Evolutionary conservation across 2,888 invertebrate genomes (phyloP).

Genomic region (Odontothrips loti): DNA sequence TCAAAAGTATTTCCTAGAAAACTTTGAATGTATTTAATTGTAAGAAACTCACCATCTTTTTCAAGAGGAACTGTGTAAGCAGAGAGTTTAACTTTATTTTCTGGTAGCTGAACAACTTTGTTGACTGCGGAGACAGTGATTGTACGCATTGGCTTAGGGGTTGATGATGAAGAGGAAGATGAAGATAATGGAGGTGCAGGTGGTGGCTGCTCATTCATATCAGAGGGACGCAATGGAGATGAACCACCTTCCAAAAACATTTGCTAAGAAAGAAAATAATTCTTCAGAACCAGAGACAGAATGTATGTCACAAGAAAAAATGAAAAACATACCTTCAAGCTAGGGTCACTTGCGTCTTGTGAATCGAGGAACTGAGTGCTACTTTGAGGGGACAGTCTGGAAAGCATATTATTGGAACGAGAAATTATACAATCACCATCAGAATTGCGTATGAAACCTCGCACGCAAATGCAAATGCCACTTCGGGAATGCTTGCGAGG

Average conservation of each 20-base stretch:
- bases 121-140: conserved; percentile 67
- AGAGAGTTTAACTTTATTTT: conserved; percentile 75
- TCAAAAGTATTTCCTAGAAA: background rate
- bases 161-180: conserved; percentile 35
- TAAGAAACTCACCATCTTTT: conserved; percentile 51
- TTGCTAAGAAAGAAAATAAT: background rate
- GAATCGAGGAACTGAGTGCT: background rate
- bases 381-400: background rate
- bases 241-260: conserved; percentile 36
- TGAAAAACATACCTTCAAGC: conserved; percentile 11
- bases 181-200: conserved; percentile 39
- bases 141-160: conserved; percentile 33
- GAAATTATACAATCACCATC: conserved; percentile 32
- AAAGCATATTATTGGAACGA: conserved; percentile 5
- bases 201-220: conserved; percentile 45
- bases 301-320: background rate
- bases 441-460: conserved; percentile 55
- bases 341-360: background rate
- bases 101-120: conserved; percentile 74
- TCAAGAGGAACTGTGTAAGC: conserved; percentile 78
- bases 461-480: conserved; percentile 68
- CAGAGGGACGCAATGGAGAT: conserved; percentile 34
- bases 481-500: conserved; percentile 54
- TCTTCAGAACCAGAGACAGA: background rate
- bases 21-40: background rate